These are phyloP conservation scores for Stegodyphus dumicola DNA, from an alignment of 1,140 invertebrate species.

Conservation along the genomic window DNA sequence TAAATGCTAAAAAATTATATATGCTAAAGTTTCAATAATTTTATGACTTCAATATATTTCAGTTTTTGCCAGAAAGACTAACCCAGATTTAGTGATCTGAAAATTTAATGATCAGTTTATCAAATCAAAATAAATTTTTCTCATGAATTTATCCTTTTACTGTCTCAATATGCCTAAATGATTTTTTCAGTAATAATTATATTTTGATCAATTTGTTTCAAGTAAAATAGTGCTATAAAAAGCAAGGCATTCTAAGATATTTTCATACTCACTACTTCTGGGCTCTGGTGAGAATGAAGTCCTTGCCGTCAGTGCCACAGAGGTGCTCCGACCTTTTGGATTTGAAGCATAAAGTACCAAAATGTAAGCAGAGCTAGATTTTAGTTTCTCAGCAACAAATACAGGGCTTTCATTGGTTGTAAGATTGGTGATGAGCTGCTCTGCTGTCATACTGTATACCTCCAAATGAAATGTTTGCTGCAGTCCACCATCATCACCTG, in stretches of 20 bases:
- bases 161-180: no score
- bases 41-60: no score
- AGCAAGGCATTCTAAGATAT: not conserved
- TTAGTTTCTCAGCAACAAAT: slow-evolving; percentile 74
- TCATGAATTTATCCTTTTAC: no score
- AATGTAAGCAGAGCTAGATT: slow-evolving; percentile 79
- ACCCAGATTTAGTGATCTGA: no score
- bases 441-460: slow-evolving; percentile 76
- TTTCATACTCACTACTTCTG: slow-evolving; percentile 77
- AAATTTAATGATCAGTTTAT: no score
- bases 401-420: slow-evolving; percentile 29
- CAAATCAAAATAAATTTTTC: no score
- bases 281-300: slow-evolving; percentile 88
- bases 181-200: no score
- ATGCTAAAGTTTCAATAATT: no score
- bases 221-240: not conserved
- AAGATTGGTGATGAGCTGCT: slow-evolving; percentile 61
- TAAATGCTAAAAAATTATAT: no score
- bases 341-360: slow-evolving; percentile 87
- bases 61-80: no score
- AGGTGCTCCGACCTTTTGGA: slow-evolving; percentile 85
- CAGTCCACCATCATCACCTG: slow-evolving; percentile 87
- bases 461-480: slow-evolving; percentile 84
- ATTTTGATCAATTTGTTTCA: not conserved
- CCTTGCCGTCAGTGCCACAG: slow-evolving; percentile 83